These are phyloP conservation scores for Microctonus brassicae DNA, from an alignment of 2,888 invertebrate species.

Conservation along the genomic window DNA sequence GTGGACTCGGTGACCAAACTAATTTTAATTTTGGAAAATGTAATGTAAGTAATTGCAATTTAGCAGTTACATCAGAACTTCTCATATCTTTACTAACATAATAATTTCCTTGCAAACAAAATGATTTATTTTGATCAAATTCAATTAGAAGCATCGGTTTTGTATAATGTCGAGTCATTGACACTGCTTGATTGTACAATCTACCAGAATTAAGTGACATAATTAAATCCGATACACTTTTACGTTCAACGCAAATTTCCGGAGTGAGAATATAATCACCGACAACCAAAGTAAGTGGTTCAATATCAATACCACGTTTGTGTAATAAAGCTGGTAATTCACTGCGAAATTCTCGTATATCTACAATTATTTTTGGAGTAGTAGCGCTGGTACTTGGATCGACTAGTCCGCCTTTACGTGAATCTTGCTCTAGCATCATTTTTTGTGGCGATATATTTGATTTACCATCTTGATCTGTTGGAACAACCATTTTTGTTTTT, in stretches of 20 bases:
- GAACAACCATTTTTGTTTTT: slow-evolving; percentile 92
- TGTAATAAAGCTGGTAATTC: slow-evolving; percentile 95
- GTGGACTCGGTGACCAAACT: slow-evolving; percentile 97
- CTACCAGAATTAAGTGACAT: slow-evolving; percentile 96
- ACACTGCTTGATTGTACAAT: slow-evolving; percentile 93
- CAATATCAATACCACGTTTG: slow-evolving; percentile 91
- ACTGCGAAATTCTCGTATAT: slow-evolving; percentile 97
- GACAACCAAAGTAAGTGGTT: slow-evolving; percentile 89
- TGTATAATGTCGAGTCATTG: slow-evolving; percentile 91
- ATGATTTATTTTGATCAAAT: slow-evolving; percentile 94
- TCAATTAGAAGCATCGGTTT: slow-evolving; percentile 94
- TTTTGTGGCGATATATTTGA: slow-evolving; percentile 72
- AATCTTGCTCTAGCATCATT: slow-evolving; percentile 69
- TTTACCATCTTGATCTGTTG: slow-evolving; percentile 90
- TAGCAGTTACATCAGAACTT: slow-evolving; percentile 85
- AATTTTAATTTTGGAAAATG: slow-evolving; percentile 94
- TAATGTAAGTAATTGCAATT: slow-evolving; percentile 91
- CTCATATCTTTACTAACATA: slow-evolving; percentile 83
- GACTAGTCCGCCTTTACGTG: slow-evolving; percentile 78
- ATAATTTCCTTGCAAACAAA: slow-evolving; percentile 88
- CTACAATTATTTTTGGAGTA: slow-evolving; percentile 81
- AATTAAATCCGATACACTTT: slow-evolving; percentile 95
- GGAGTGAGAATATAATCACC: slow-evolving; percentile 98
- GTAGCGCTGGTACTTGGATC: slow-evolving; percentile 48
- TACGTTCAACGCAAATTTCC: slow-evolving; percentile 96